phyloP scores from a whole-genome alignment of 1,140 invertebrate genomes.

The Drosophila ogumai region DNA sequence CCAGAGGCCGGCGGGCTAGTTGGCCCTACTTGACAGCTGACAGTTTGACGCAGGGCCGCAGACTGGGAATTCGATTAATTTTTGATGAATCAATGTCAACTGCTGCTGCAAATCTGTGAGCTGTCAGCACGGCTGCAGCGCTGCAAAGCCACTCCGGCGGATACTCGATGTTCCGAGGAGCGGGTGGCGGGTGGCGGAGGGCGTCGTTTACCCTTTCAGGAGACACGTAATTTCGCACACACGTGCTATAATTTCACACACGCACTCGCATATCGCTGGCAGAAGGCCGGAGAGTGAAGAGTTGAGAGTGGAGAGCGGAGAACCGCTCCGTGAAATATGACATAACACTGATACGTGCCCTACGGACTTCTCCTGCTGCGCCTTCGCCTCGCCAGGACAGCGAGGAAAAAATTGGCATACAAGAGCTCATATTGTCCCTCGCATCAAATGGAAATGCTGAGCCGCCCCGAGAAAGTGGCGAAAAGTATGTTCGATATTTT shows the following conservation, averaged over 20 bases:
- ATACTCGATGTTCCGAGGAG: conserved; percentile 11
- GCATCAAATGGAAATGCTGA: conserved; percentile 71
- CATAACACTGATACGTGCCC: conserved; percentile 60
- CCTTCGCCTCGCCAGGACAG: neutral
- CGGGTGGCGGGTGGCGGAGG: neutral
- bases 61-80: conserved; percentile 77
- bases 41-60: conserved; percentile 53
- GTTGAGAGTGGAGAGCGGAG: conserved; percentile 8
- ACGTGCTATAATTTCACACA: conserved; percentile 37
- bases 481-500: conserved; percentile 75
- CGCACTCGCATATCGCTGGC: conserved; percentile 57
- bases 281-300: conserved; percentile 7
- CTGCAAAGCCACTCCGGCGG: conserved; percentile 53
- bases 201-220: conserved; percentile 13
- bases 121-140: conserved; percentile 59
- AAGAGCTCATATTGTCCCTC: conserved; percentile 53
- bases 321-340: conserved; percentile 61
- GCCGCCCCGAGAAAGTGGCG: conserved; percentile 42
- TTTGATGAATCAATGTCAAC: conserved; percentile 83
- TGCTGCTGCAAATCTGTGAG: conserved; percentile 77
- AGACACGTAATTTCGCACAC: conserved; percentile 55
- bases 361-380: conserved; percentile 2
- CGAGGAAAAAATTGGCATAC: conserved; percentile 58
- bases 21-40: conserved; percentile 62
- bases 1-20: conserved; percentile 20